Conservation (phyloP, 2,797 vertebrate genomes). For the Lacerta bilineata region DNA sequence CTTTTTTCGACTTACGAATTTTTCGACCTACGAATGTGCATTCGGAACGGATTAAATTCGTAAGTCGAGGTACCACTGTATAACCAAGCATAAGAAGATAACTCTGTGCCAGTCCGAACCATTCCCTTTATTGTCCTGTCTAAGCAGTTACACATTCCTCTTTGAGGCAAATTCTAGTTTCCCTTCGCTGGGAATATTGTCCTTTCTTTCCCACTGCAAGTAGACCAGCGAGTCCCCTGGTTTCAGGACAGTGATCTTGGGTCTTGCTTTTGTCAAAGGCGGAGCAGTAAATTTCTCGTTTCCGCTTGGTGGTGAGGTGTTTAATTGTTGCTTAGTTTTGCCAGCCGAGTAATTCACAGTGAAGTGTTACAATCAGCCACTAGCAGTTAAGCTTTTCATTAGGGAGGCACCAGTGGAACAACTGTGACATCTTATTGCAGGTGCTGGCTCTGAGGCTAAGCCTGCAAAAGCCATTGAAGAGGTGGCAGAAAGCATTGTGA, state of each 20-base stretch:
- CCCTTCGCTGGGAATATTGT: constrained; percentile 63
- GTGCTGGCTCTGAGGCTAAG: constrained; percentile 70
- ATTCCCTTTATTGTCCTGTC: not conserved
- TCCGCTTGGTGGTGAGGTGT: constrained; percentile 77
- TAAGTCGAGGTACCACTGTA: no score
- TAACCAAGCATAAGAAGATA: no score
- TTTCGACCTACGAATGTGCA: no score
- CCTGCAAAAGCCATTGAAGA: constrained; percentile 79
- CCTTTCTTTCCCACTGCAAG: constrained; percentile 46
- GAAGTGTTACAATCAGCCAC: constrained; percentile 78
- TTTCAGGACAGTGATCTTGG: constrained; percentile 70
- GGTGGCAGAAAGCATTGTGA: constrained; percentile 77
- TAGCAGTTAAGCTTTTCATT: constrained; percentile 74
- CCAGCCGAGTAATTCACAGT: constrained; percentile 80
- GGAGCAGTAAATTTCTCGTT: constrained; percentile 82
- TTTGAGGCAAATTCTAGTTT: constrained; percentile 53
- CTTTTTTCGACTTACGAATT: no score
- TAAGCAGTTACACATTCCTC: not conserved
- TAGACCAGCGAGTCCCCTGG: constrained; percentile 55
- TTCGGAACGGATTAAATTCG: no score
- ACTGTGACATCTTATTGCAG: constrained; percentile 79
- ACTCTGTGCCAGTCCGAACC: not conserved
- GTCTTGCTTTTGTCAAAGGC: constrained; percentile 77
- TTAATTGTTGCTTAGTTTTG: constrained; percentile 82
- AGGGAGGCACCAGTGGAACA: constrained; percentile 73